A percentile compares a stretch with the other conserved stretches of the same genome.
These are phyloP conservation scores for Scaeva pyrastri DNA, from an alignment of 2,888 invertebrate species.

Conservation along the genomic window DNA sequence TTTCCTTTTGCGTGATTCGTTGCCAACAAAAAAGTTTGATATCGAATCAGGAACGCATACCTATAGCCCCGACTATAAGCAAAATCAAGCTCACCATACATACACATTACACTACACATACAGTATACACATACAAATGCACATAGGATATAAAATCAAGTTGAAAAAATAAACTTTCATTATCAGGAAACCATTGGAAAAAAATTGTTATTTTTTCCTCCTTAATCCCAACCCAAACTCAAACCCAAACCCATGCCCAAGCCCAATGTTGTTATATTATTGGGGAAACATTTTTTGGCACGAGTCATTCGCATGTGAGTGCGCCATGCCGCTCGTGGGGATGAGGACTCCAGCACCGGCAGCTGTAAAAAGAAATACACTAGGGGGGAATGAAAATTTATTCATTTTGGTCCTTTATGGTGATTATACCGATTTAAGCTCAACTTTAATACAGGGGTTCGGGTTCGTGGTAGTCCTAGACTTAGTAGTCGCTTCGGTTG, in stretches of 20 bases:
- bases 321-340: not conserved
- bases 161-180: conserved; percentile 61
- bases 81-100: conserved; percentile 6
- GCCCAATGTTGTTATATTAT: conserved; percentile 32
- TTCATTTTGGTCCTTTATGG: conserved; percentile 42
- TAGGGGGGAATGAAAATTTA: conserved; percentile 11
- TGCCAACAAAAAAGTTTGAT: conserved; percentile 35
- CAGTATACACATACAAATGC: no score
- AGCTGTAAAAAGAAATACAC: conserved; percentile 6
- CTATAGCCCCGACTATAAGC: not conserved
- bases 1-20: conserved; percentile 57
- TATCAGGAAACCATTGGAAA: conserved; percentile 70
- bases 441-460: conserved; percentile 61
- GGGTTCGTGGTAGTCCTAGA: conserved; percentile 27
- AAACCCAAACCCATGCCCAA: not conserved
- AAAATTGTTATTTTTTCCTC: conserved; percentile 35
- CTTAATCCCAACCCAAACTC: not conserved
- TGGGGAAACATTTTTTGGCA: conserved; percentile 65
- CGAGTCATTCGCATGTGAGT: conserved; percentile 58
- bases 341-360: conserved; percentile 35
- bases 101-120: no score
- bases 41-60: conserved; percentile 41
- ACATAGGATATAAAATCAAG: not conserved
- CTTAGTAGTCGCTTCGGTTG: not conserved
- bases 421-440: conserved; percentile 68